Base-by-base conservation (phyloP, 1,140 invertebrate species). In the Globodera rostochiensis region DNA sequence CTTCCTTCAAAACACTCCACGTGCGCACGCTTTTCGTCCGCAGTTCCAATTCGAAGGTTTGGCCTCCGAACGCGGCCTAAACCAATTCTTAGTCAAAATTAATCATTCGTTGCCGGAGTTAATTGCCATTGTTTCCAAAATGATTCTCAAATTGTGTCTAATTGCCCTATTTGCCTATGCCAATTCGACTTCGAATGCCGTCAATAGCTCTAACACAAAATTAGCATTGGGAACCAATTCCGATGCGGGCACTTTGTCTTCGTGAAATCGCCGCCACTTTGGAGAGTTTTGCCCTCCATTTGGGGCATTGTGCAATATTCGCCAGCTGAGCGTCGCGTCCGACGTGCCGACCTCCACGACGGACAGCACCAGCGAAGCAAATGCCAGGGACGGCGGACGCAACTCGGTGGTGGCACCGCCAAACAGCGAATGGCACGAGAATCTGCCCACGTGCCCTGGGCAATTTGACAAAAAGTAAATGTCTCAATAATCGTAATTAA, bases 341-440 rank as follows among this genome's bases (percentile, higher is more conserved):
- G 21, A 46, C 25, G 46, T 53, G 74, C 45, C 45, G 25, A 77
- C 36, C 15, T 53, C 53, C 7, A 36, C 11, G 2, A 79, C 77
- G 4, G 66, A 78, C 47, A 79, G 45, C 25, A 19, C n/a, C 15
- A 78, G 21, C 11, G 77, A 25, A 19, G 67, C 46, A 71, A 78
- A 79, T 9, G 19, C 5, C 11, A 46, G 46, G 8, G 9, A 60
- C 49, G 19, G 19, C 49, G 69, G 80, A 47, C 81, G 81, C 11
- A 87, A 21, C 25, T 85, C 86, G 19, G 71, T 70, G 6, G 74
- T 74, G 45, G 86, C 82, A 45, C 86, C 86, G 21, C 84, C 86
- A 25, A 86, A 85, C 25, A 84, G 57, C 45, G 84, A 85, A 47
- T 80, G 73, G 73, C 84, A 85, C n/a, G 86, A 67, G 73, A 87